Conservation (phyloP, 2,113 vertebrate genomes). For the Psammodynastes pulverulentus region DNA sequence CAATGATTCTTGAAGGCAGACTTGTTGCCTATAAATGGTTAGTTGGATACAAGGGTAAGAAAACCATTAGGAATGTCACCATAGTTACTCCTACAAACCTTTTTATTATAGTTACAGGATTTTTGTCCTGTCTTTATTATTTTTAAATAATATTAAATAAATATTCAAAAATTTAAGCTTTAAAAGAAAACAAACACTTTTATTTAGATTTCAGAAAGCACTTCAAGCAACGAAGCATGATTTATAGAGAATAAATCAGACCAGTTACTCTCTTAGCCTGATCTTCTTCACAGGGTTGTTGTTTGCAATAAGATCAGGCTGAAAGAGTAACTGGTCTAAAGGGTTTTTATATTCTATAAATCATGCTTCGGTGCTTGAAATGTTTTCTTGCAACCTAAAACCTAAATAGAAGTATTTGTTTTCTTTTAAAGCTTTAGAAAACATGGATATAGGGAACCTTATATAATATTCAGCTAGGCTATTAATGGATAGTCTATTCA, state of each 20-base stretch:
- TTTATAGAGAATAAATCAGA: too few species aligned
- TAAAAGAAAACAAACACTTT: too few species aligned
- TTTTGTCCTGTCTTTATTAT: not conserved
- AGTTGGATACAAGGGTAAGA: not conserved
- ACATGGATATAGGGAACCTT: not conserved
- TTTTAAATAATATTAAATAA: not conserved
- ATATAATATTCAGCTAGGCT: not conserved
- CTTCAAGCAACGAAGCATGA: too few species aligned
- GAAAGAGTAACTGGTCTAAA: not conserved
- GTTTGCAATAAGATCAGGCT: not conserved
- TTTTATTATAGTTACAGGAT: not conserved
- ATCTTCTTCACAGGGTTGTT: too few species aligned
- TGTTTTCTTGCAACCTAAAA: not conserved
- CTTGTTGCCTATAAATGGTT: not conserved
- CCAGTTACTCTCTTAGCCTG: too few species aligned
- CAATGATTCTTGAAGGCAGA: not conserved
- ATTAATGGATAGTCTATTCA: not conserved
- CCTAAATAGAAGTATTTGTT: not conserved
- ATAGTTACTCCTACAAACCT: not conserved
- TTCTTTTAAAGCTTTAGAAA: not conserved
- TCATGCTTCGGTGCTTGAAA: not conserved
- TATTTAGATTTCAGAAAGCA: too few species aligned
- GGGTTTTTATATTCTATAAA: not conserved
- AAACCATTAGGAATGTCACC: not conserved
- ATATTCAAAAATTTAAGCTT: not conserved